A percentile compares a stretch with the other conserved stretches of the same genome.
phyloP scores from a whole-genome alignment of 1,140 invertebrate genomes.

The Triops longicaudatus region DNA sequence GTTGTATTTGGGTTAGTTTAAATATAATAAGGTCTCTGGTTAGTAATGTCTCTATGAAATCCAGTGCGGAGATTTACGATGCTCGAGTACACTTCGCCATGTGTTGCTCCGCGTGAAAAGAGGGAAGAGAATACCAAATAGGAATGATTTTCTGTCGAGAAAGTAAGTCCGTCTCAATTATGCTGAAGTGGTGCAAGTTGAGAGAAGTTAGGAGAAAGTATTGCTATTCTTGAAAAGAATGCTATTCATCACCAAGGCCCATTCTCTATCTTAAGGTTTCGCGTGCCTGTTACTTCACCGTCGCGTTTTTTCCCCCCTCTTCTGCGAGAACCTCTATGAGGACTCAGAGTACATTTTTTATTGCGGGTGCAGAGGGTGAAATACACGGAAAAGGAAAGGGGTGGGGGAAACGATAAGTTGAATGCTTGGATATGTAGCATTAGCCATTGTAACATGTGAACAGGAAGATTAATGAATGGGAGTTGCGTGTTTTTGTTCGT shows the following conservation, averaged over 20 bases:
- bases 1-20: no score
- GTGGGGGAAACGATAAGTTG: neutral
- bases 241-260: neutral
- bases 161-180: neutral
- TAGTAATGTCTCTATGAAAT: neutral
- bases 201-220: neutral
- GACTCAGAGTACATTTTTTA: neutral
- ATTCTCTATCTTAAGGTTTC: neutral
- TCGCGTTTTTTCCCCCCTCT: neutral
- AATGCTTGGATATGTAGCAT: neutral
- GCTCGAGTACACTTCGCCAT: neutral
- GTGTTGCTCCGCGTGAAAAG: neutral
- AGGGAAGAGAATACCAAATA: neutral
- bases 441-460: slow-evolving; percentile 6
- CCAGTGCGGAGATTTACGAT: neutral
- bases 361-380: neutral
- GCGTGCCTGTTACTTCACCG: neutral
- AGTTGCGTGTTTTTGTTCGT: slow-evolving; percentile 8
- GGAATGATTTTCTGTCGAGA: neutral
- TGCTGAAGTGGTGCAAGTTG: neutral
- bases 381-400: neutral
- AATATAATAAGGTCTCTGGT: no score
- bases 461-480: neutral
- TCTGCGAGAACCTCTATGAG: neutral
- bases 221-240: neutral